phyloP scores from a whole-genome alignment of 1,140 invertebrate genomes.

The Drosophila sp. region DNA sequence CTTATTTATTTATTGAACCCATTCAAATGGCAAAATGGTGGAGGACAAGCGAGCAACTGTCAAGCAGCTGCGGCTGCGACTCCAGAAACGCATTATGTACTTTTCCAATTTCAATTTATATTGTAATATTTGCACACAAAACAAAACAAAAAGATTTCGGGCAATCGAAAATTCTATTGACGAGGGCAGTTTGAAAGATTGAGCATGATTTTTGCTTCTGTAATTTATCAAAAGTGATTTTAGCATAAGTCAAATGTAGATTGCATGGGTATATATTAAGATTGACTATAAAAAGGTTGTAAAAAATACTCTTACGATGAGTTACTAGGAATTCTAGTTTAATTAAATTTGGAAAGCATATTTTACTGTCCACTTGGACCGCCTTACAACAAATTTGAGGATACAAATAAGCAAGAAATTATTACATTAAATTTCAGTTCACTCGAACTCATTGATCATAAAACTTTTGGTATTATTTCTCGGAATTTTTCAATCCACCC shows the following conservation, averaged over 20 bases:
- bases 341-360: too few relatives aligned
- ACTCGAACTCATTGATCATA: too few relatives aligned
- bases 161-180: neutral
- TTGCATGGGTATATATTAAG: too few relatives aligned
- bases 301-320: too few relatives aligned
- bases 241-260: too few relatives aligned
- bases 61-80: conserved; percentile 20
- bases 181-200: conserved; percentile 1
- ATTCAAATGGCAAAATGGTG: conserved; percentile 14
- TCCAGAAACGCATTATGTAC: conserved; percentile 22
- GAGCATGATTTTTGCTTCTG: neutral
- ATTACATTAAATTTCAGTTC: too few relatives aligned
- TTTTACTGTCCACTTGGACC: too few relatives aligned
- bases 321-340: too few relatives aligned
- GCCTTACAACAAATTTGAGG: too few relatives aligned
- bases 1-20: conserved; percentile 53
- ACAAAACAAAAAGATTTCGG: conserved; percentile 5
- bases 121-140: conserved; percentile 27
- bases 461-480: neutral
- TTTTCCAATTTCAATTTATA: conserved; percentile 36
- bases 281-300: too few relatives aligned
- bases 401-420: too few relatives aligned
- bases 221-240: too few relatives aligned
- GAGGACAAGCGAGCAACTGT: conserved; percentile 9
- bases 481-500: neutral